Base-by-base conservation (phyloP, 2,888 invertebrate genomes). In the Ormyrus nitidulus region DNA sequence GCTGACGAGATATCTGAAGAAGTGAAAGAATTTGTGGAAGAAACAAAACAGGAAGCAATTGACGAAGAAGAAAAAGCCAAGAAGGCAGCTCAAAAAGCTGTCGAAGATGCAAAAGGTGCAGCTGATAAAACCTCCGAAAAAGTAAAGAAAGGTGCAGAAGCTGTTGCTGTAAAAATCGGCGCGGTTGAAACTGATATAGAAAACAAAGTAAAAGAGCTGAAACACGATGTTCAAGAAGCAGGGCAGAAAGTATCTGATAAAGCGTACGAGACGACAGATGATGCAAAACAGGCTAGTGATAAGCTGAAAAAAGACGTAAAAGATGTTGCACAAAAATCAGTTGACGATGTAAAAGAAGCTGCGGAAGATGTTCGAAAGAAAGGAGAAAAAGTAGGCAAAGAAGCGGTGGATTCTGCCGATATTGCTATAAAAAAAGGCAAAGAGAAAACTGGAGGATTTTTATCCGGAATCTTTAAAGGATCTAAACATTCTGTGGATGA, bases 11-110 rank as follows among this genome's bases (percentile, higher is more conserved):
- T 78, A 8, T 61, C 83, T 0, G 84, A 83, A 0, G 85, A 85
- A 0, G 75, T 79, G 9, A 74, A 71, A 34, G 81, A 68, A 91
- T 92, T 83, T 91, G 92, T 85, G 90, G 84, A 83, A 7, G 83
- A 82, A 9, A 80, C 74, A 5, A 81, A 83, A 6, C 62, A 77
- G n/a, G 84, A 82, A 68, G 85, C 83, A 6, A 84, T 80, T 2
- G 91, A 83, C 86, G 86, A 86, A 44, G 82, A 83, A 49, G 80
- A 83, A 11, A 77, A 77, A 53, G 82, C 82, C 7, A 61, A 81
- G 71, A 78, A 81, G 65, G 83, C 78, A 48, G 46, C 46, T 11
- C 44, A 64, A 46, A 81, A 82, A 56, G 71, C 53, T 5, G 75
- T 77, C 0, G 59, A 69, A 44, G 83, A 85, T 10, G 65, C 81